Evolutionary conservation across 2,113 vertebrate genomes (phyloP), one percentile per base, ranked within the genome.

Genomic region (Ciconia stormi): DNA sequence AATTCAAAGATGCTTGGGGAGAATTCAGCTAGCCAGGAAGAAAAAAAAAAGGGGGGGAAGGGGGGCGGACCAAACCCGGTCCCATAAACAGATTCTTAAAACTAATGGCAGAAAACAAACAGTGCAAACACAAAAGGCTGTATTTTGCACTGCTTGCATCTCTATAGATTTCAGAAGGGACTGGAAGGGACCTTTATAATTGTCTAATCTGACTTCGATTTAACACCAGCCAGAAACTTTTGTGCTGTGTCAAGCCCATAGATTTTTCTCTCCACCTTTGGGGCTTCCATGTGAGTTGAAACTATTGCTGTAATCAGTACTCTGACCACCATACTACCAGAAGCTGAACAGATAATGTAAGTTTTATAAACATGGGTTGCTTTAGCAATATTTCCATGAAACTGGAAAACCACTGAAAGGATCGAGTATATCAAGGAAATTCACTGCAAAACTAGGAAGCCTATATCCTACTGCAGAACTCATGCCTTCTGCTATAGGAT

Each of bases 81-180:
- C 58, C 44, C 7, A 27, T 53, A 96, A 97, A 95, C 94, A 97
- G 73, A 87, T 93, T 93, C 70, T 93, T 93, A 47, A 89, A 95
- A 84, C 46, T 76, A 78, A 32, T 66, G 70, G 85, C 85, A 90
- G 87, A 92, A 96, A 97, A 94, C 62, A 88, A 0, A 46, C 47
- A 30, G 40, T 23, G 73, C 46, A 63, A 36, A 23, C 36, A 67
- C 6, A 2, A 67, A 87, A 56, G 62, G 65, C 53, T 56, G 29
- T 25, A 20, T 85, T 62, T 79, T 87, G 53, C 47, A 84, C 82
- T 94, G 58, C 82, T 94, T 87, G 30, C 26, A 27, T 71, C 42
- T 91, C 22, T 55, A 25, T 7, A 42, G 47, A 30, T 79, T 85
- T 74, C 42, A 77, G 49, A 81, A 71, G 25, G 40, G 34, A 30